Conservation (phyloP, 2,797 vertebrate species). For the Crocidura indochinensis region DNA sequence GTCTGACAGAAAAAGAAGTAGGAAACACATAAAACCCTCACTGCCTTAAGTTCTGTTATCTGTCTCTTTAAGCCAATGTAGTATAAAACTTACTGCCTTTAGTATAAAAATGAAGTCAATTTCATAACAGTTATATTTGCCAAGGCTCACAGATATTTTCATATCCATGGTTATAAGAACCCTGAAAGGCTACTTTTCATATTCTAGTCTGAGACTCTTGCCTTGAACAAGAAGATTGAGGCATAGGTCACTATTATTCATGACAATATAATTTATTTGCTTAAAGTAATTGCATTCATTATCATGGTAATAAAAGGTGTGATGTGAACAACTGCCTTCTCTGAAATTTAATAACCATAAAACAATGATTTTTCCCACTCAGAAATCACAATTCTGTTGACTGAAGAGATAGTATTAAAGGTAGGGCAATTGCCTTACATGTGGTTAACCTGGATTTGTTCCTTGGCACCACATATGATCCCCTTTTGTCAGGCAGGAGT, state of each 20-base stretch:
- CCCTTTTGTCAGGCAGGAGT: no score
- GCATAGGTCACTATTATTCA: slow-evolving; percentile 55
- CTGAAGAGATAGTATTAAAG: no score
- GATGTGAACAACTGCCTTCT: not conserved
- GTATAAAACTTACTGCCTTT: slow-evolving; percentile 77
- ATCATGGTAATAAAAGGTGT: slow-evolving; percentile 57
- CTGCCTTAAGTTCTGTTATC: slow-evolving; percentile 44
- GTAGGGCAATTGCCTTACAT: no score
- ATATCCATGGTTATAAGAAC: slow-evolving; percentile 64
- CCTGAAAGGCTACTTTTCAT: slow-evolving; percentile 81
- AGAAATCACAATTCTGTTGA: no score
- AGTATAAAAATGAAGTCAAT: slow-evolving; percentile 84
- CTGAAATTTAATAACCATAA: slow-evolving; percentile 5
- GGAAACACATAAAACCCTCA: slow-evolving; percentile 41
- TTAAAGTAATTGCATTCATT: slow-evolving; percentile 44
- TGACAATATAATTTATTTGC: slow-evolving; percentile 78
- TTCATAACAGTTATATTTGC: slow-evolving; percentile 80
- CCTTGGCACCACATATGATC: no score
- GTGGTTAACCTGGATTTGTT: no score
- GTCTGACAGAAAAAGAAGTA: slow-evolving; percentile 37
- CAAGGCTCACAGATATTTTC: slow-evolving; percentile 78
- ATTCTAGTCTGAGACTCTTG: slow-evolving; percentile 74
- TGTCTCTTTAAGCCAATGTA: slow-evolving; percentile 81
- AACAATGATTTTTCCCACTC: not conserved
- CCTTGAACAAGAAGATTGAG: slow-evolving; percentile 78